These are phyloP conservation scores for Parelbella ahira DNA, from an alignment of 2,888 invertebrate species.

Conservation along the genomic window DNA sequence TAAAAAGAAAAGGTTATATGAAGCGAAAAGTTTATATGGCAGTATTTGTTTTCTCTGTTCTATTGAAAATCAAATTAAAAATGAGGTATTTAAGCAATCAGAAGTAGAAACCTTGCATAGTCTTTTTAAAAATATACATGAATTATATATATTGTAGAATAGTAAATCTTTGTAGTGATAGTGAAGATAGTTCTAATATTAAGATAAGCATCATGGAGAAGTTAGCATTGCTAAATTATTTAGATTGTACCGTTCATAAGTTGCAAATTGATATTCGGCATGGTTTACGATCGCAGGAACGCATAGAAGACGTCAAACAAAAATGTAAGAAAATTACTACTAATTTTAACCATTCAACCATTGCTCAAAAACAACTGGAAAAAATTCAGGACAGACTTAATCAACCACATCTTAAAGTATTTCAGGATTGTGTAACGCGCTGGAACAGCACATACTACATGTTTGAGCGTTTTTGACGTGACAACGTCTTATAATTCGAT, in stretches of 20 bases:
- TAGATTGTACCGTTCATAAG: slow-evolving; percentile 34
- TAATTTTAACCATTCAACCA: slow-evolving; percentile 37
- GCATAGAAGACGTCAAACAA: slow-evolving; percentile 30
- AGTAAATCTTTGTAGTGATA: no score
- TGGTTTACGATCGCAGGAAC: slow-evolving; percentile 32
- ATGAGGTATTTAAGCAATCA: no score
- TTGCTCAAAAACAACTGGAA: slow-evolving; percentile 36
- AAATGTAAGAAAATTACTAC: slow-evolving; percentile 35
- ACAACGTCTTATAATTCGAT: slow-evolving; percentile 6
- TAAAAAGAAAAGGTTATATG: no score
- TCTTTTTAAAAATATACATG: no score
- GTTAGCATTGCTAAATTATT: slow-evolving; percentile 27
- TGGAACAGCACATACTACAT: slow-evolving; percentile 38
- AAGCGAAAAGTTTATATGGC: no score
- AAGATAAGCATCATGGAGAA: no score
- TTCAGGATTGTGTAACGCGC: slow-evolving; percentile 36
- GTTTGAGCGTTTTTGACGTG: slow-evolving; percentile 32
- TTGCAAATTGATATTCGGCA: slow-evolving; percentile 32
- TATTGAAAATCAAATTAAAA: no score
- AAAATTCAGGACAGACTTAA: slow-evolving; percentile 34
- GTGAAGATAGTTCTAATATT: no score
- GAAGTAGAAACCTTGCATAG: no score
- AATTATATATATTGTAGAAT: no score
- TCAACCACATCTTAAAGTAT: slow-evolving; percentile 33
- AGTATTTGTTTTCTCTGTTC: no score